Base-by-base conservation (phyloP, 2,113 vertebrate species). In the Acanthochromis polyacanthus region DNA sequence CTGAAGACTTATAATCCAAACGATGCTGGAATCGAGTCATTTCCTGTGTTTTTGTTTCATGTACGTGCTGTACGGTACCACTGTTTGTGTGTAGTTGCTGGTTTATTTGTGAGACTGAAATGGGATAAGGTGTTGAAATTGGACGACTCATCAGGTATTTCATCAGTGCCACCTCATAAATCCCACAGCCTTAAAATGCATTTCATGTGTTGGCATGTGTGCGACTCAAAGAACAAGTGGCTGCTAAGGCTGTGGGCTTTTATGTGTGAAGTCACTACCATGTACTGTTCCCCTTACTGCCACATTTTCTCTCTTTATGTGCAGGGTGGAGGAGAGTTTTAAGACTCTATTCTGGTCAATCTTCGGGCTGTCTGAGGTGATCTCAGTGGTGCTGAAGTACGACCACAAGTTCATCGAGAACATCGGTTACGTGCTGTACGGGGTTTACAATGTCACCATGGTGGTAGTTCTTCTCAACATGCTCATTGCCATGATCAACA, bases 401-500 rank as follows among this genome's bases (percentile, higher is more conserved):
- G 97, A 99, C 81, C 97, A 99, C 51, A 99, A 99, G 87, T 99
- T 99, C 93, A 99, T 99, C 30, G 98, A 99, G 94, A 99, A 99
- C 92, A 99, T 98, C 0, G 97, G 97, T 87, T 99, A 99, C 0
- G 96, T 99, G 60, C 95, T 99, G 77, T 99, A 98, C 0, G 98
- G 97, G 4, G 96, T 99, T 64, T 99, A 99, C 72, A 99, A 99
- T 0, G 97, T 99, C 89, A 99, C 97, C 15, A 99, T 99, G 97
- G 98, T 99, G 92, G 97, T 99, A 3, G 98, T 99, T 55, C 96
- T 99, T 20, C 97, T 99, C 81, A 99, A 99, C 83, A 99, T 99
- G 98, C 93, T 99, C 20, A 99, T 99, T 84, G 98, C 98, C 87
- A 99, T 99, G 98, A 99, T 99, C 93, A 99, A 99, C 95, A 99